Evolutionary conservation across 2,113 vertebrate species (phyloP).

Genomic region (Ochotona princeps): DNA sequence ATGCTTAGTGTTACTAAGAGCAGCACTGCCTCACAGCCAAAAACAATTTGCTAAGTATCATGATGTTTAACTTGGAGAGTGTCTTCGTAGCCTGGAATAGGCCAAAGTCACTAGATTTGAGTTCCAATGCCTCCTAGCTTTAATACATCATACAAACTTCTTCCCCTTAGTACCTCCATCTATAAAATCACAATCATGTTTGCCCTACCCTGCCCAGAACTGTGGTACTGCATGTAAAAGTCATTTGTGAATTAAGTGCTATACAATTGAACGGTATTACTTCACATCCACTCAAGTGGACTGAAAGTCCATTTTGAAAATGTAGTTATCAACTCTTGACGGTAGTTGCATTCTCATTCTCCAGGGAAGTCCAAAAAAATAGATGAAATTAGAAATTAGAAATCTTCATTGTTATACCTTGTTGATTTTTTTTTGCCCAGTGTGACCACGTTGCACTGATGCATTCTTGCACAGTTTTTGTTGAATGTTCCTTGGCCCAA

Average conservation of each 20-base stretch:
- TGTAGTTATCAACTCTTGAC: constrained; percentile 23
- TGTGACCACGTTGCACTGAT: constrained; percentile 51
- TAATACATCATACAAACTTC: background rate
- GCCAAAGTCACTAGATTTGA: constrained; percentile 20
- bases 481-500: constrained; percentile 67
- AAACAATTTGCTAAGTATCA: constrained; percentile 48
- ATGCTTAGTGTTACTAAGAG: constrained; percentile 26
- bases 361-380: constrained; percentile 28
- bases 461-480: constrained; percentile 61
- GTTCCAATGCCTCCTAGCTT: constrained; percentile 1
- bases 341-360: constrained; percentile 51
- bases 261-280: background rate
- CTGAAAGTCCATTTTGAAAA: constrained; percentile 43
- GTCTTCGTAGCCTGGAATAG: background rate
- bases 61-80: background rate
- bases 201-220: constrained; percentile 7
- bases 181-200: constrained; percentile 44
- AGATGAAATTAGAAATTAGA: constrained; percentile 36
- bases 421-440: constrained; percentile 53
- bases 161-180: background rate
- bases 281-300: constrained; percentile 46
- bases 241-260: background rate
- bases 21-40: background rate
- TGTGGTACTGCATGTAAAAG: background rate
- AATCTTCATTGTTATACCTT: constrained; percentile 55